These are phyloP conservation scores for Tamias sibiricus DNA, from an alignment of 2,113 vertebrate genomes.

Conservation along the genomic window DNA sequence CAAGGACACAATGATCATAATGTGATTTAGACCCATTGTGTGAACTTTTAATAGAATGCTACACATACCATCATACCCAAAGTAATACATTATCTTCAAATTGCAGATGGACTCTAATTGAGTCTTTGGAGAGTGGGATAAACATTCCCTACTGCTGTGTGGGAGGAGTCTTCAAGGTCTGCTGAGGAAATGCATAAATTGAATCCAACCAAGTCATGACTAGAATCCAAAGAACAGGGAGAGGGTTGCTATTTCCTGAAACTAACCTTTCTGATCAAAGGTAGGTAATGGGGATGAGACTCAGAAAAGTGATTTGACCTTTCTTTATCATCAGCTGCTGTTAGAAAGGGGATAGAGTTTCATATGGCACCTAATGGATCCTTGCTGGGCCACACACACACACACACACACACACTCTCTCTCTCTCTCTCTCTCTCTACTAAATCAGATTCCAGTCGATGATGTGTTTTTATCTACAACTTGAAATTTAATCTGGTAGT, in stretches of 20 bases:
- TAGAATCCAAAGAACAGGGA: not conserved
- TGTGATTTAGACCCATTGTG: not conserved
- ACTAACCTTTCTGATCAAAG: not conserved
- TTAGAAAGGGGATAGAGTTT: not conserved
- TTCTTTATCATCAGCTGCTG: not conserved
- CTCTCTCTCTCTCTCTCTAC: too few species aligned
- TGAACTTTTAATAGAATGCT: not conserved
- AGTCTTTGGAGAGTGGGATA: slow-evolving; percentile 23
- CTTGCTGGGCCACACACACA: not conserved
- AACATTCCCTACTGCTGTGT: not conserved
- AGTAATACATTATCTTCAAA: not conserved
- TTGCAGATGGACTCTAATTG: not conserved
- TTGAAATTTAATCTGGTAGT: not conserved
- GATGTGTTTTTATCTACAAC: not conserved
- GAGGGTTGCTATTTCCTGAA: not conserved
- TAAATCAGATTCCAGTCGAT: not conserved
- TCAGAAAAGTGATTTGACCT: not conserved
- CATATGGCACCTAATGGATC: not conserved
- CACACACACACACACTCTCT: too few species aligned
- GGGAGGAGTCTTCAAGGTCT: not conserved
- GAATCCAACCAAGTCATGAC: fast-evolving
- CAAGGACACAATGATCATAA: too few species aligned
- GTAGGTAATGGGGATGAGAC: not conserved
- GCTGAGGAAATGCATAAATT: not conserved
- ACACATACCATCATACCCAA: not conserved